These are phyloP conservation scores for Allacma fusca DNA, from an alignment of 2,888 invertebrate genomes.

Conservation along the genomic window DNA sequence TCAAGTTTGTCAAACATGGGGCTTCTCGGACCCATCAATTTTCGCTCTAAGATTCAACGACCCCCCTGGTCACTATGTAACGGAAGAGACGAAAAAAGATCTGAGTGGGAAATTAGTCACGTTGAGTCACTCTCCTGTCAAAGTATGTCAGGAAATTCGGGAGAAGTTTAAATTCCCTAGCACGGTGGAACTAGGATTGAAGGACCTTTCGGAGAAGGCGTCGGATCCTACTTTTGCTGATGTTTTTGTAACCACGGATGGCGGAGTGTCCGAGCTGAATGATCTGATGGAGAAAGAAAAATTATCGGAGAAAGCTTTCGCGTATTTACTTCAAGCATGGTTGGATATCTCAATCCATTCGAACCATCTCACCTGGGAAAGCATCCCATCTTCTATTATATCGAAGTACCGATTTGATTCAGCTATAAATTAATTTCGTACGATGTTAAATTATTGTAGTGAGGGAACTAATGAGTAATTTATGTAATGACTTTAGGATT, in stretches of 20 bases:
- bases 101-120: slow-evolving; percentile 56
- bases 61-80: slow-evolving; percentile 57
- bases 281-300: slow-evolving; percentile 63
- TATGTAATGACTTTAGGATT: slow-evolving; percentile 48
- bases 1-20: slow-evolving; percentile 88
- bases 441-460: too few relatives aligned
- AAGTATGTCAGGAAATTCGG: slow-evolving; percentile 65
- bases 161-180: slow-evolving; percentile 63
- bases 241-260: slow-evolving; percentile 65
- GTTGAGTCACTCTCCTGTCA: slow-evolving; percentile 63
- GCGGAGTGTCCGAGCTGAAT: slow-evolving; percentile 65
- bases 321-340: slow-evolving; percentile 53
- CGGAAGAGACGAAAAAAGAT: slow-evolving; percentile 56
- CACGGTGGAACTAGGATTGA: slow-evolving; percentile 62
- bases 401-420: too few relatives aligned
- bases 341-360: slow-evolving; percentile 55
- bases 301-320: slow-evolving; percentile 49
- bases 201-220: slow-evolving; percentile 63
- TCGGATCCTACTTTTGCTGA: slow-evolving; percentile 66
- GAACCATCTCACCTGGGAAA: slow-evolving; percentile 54
- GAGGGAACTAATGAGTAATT: too few relatives aligned
- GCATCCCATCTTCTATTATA: slow-evolving; percentile 48
- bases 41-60: slow-evolving; percentile 92
- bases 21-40: slow-evolving; percentile 81
- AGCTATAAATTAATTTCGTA: too few relatives aligned